phyloP scores from a whole-genome alignment of 1,140 invertebrate genomes.

The Camponotus floridanus region DNA sequence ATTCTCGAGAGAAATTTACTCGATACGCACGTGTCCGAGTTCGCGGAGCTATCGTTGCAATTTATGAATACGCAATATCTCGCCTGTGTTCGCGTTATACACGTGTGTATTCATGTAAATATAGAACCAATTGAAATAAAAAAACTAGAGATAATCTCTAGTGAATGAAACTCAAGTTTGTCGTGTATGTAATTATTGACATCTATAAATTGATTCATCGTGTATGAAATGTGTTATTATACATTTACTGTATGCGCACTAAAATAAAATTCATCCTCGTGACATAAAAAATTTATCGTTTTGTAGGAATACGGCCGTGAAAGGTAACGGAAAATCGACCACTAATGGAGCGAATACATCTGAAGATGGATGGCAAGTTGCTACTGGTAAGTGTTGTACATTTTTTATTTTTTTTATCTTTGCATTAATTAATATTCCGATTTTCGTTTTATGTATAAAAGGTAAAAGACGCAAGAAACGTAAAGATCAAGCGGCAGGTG shows the following conservation, averaged over 20 bases:
- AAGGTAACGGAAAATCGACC: slow-evolving; percentile 37
- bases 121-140: neutral
- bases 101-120: slow-evolving; percentile 66
- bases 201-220: neutral
- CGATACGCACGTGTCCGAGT: slow-evolving; percentile 43
- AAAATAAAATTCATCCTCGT: neutral
- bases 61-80: slow-evolving; percentile 72
- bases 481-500: slow-evolving; percentile 65
- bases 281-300: neutral
- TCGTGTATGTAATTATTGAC: neutral
- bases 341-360: slow-evolving; percentile 16
- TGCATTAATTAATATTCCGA: slow-evolving; percentile 42
- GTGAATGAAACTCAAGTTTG: neutral
- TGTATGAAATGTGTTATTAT: neutral
- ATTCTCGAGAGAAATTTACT: slow-evolving; percentile 78
- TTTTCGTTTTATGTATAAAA: slow-evolving; percentile 71
- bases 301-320: neutral
- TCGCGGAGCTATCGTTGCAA: slow-evolving; percentile 60
- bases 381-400: slow-evolving; percentile 76
- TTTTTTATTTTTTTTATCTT: slow-evolving; percentile 22
- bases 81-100: slow-evolving; percentile 63
- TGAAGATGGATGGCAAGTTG: slow-evolving; percentile 79
- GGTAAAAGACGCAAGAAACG: slow-evolving; percentile 82
- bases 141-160: slow-evolving; percentile 7
- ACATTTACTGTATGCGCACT: neutral